Evolutionary conservation across 2,888 invertebrate genomes (phyloP).

Genomic region (Smittia aterrima): DNA sequence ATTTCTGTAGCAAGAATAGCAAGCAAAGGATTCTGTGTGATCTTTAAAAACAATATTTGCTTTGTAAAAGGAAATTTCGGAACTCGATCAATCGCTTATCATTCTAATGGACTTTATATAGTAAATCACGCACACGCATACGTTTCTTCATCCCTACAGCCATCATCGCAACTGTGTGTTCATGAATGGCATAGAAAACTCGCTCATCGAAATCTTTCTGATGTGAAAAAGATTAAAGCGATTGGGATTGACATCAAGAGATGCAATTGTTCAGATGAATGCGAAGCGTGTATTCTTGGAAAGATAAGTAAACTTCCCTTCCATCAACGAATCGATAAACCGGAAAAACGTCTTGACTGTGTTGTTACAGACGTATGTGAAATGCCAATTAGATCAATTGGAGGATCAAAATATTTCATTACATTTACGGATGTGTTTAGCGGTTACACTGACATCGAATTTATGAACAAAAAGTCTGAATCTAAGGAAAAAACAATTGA

Average conservation of each 20-base stretch:
- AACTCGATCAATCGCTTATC: background rate
- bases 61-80: background rate
- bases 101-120: background rate
- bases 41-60: background rate
- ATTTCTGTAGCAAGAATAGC: background rate
- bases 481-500: constrained; percentile 44
- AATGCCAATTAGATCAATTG: constrained; percentile 47
- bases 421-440: constrained; percentile 49
- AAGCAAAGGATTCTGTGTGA: background rate
- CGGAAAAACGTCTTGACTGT: constrained; percentile 46
- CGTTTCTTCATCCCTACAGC: background rate
- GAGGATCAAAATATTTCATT: constrained; percentile 49
- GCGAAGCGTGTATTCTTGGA: constrained; percentile 45
- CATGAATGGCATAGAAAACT: constrained; percentile 8
- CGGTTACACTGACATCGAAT: constrained; percentile 42
- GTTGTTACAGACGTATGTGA: constrained; percentile 50
- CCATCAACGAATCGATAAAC: constrained; percentile 42
- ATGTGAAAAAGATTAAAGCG: background rate
- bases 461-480: constrained; percentile 43
- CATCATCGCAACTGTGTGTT: background rate
- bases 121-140: background rate
- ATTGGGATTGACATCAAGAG: background rate
- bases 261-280: constrained; percentile 36
- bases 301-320: constrained; percentile 45
- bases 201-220: background rate